Evolutionary conservation across 35 echinoderm and acorn worm genomes (phyloP).

Genomic region (Apostichopus japonicus): DNA sequence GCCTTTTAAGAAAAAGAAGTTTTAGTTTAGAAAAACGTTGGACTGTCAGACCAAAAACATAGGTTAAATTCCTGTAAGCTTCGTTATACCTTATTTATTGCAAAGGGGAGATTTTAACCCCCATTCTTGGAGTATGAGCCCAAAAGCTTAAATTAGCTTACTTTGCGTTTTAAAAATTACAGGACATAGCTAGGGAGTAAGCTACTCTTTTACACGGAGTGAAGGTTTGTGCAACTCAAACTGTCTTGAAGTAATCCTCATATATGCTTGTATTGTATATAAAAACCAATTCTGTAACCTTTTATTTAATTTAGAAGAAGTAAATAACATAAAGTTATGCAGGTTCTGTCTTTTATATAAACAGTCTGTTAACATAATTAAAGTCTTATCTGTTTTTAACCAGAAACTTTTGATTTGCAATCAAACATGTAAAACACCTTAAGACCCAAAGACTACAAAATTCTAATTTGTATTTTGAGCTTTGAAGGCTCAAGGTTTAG

Average conservation of each 20-base stretch:
- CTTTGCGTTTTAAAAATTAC: conserved; percentile 35
- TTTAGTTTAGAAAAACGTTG: background rate
- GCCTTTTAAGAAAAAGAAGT: background rate
- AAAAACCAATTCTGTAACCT: too few species aligned
- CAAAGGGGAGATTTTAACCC: conserved; percentile 55
- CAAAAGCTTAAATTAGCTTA: conserved; percentile 76
- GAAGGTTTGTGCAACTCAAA: too few species aligned
- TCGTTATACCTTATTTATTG: background rate
- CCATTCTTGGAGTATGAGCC: conserved; percentile 74
- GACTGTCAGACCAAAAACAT: too few species aligned
- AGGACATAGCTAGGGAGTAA: conserved; percentile 51
- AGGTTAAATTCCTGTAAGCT: too few species aligned
- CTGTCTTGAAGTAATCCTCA: too few species aligned
- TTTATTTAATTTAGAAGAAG: too few species aligned
- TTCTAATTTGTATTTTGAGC: conserved; percentile 39
- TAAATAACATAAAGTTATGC: too few species aligned
- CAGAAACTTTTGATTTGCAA: conserved; percentile 70
- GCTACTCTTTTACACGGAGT: too few species aligned
- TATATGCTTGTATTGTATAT: too few species aligned
- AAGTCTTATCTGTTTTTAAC: conserved; percentile 34
- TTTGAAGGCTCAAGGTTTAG: conserved; percentile 59
- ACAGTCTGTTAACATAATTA: background rate
- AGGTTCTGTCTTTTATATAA: background rate
- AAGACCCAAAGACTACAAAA: conserved; percentile 27
- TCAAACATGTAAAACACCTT: conserved; percentile 70